phyloP scores from a whole-genome alignment of 2,888 invertebrate species.

The Gnatocerus cornutus region DNA sequence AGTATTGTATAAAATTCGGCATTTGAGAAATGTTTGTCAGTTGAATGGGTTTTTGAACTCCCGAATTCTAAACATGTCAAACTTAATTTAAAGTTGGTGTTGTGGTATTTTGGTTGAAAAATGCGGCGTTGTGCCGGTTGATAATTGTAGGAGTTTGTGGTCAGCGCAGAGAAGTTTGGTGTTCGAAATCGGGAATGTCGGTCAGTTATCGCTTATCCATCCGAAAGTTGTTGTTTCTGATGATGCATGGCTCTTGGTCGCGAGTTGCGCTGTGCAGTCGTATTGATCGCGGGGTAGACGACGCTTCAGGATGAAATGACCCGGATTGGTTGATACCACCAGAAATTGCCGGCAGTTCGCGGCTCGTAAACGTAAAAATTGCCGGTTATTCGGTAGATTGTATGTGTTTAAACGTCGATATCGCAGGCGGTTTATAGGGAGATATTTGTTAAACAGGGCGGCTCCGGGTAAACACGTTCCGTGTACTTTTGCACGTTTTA shows the following conservation, averaged over 20 bases:
- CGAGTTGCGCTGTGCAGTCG: conserved; percentile 54
- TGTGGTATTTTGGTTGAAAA: too few species aligned
- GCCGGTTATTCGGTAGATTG: conserved; percentile 67
- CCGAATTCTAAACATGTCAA: too few species aligned
- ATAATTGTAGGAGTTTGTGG: too few species aligned
- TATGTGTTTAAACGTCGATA: conserved; percentile 59
- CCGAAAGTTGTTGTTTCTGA: conserved; percentile 43
- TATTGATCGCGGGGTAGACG: conserved; percentile 57
- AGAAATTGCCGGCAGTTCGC: conserved; percentile 66
- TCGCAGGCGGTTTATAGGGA: conserved; percentile 51
- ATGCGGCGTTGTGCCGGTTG: too few species aligned
- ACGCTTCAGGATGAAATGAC: conserved; percentile 64
- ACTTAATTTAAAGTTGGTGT: too few species aligned
- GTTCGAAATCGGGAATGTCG: background rate
- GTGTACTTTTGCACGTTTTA: conserved; percentile 36
- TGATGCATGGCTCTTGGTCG: conserved; percentile 50
- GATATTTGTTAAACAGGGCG: conserved; percentile 51
- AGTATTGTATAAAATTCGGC: too few species aligned
- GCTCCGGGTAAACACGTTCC: conserved; percentile 5
- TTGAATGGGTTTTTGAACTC: too few species aligned
- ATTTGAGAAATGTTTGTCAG: too few species aligned
- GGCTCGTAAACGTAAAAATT: conserved; percentile 68
- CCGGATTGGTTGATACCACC: conserved; percentile 67
- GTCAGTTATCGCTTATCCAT: conserved; percentile 40
- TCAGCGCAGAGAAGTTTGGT: too few species aligned